A percentile compares a stretch with the other conserved stretches of the same genome.
phyloP scores from a whole-genome alignment of 2,888 invertebrate species.

The Ashinkailepas kermadecensis region DNA sequence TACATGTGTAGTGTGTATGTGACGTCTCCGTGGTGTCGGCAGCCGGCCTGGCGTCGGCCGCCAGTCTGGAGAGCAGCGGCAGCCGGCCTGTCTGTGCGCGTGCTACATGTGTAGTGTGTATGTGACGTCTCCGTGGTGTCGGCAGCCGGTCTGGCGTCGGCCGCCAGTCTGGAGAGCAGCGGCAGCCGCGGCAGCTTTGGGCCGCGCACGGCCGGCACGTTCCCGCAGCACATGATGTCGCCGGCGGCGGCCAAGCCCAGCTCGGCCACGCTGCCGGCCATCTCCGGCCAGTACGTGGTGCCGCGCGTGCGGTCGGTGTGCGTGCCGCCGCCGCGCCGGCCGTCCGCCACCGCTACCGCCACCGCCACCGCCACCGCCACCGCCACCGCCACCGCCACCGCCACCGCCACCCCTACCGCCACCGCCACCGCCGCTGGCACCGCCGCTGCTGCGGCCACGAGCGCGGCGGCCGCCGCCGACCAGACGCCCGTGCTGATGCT shows the following conservation, averaged over 20 bases:
- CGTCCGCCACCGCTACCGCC: not conserved
- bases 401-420: no score
- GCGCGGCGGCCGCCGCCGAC: not conserved
- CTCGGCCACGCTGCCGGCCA: not conserved
- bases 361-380: no score
- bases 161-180: not conserved
- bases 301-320: not conserved
- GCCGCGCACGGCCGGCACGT: conserved; percentile 8
- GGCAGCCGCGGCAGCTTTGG: conserved; percentile 1
- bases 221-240: conserved; percentile 3
- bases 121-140: no score
- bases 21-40: no score
- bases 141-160: not conserved
- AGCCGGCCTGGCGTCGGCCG: no score
- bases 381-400: not conserved
- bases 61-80: conserved; percentile 5
- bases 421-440: no score
- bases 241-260: conserved; percentile 18
- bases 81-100: no score
- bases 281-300: conserved; percentile 10
- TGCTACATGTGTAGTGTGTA: no score
- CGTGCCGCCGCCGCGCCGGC: not conserved
- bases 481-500: conserved; percentile 3
- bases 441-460: not conserved
- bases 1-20: no score